phyloP scores from a whole-genome alignment of 2,888 invertebrate species.

The Scaptomyza tumidula region DNA sequence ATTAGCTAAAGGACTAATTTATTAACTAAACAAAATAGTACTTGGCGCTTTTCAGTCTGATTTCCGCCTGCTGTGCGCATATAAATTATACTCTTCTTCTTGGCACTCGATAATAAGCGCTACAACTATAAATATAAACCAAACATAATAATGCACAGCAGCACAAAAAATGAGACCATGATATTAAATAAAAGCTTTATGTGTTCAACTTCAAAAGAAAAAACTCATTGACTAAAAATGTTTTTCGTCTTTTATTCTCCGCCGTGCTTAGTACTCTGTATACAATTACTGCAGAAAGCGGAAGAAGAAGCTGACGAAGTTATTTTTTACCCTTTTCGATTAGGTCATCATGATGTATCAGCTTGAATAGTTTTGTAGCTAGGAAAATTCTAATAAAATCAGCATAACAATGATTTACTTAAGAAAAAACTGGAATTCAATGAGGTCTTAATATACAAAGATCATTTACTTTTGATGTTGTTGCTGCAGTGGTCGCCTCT shows the following conservation, averaged over 20 bases:
- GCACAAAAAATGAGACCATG: neutral
- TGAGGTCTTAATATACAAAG: neutral
- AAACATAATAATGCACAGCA: constrained; percentile 4
- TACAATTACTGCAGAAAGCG: constrained; percentile 6
- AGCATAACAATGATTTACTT: neutral
- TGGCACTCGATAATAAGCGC: neutral
- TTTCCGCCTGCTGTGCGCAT: neutral
- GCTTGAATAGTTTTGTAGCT: neutral
- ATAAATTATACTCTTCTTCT: neutral
- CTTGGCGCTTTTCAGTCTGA: too few relatives aligned
- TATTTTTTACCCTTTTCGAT: neutral
- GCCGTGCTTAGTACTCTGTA: constrained; percentile 10
- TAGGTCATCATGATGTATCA: too few relatives aligned
- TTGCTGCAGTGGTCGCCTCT: neutral
- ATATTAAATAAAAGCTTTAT: constrained; percentile 35
- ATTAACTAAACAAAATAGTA: neutral
- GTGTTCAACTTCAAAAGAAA: neutral
- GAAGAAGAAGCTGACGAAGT: neutral
- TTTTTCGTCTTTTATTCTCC: neutral
- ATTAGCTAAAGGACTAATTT: neutral
- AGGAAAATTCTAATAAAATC: neutral
- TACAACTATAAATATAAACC: neutral
- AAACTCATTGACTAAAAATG: neutral
- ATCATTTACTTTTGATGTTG: too few relatives aligned
- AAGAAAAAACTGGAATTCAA: neutral